Evolutionary conservation across 2,888 invertebrate genomes (phyloP), one percentile per base, ranked within the genome.

Genomic region (Cryptocephalus moraei): DNA sequence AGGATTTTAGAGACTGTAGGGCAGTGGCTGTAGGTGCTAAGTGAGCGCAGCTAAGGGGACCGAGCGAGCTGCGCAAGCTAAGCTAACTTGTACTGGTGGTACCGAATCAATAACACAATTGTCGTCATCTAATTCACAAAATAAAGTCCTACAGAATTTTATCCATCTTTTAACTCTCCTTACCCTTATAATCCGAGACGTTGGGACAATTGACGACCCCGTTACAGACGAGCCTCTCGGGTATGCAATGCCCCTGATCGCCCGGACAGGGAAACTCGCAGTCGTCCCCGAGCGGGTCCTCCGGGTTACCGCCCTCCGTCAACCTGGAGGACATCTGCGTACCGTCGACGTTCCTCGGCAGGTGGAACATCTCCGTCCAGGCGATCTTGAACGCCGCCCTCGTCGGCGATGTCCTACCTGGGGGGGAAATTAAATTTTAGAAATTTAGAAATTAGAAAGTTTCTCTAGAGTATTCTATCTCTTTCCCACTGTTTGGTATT

Each of bases 201-300:
- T 85, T 85, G 1, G 91, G 91, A 67, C 92, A 92, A 67, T 92
- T 92, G 11, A 87, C 78, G 2, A 91, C 80, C 4, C 91, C 91
- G 64, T 92, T 91, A 68, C 92, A 92, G 1, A 92, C 81, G 22
- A 91, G 73, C 60, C 86, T 78, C 13, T 82, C 81, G 6, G 91
- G 90, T 63, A 92, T 89, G 65, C 92, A 92, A 13, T 87, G 75
- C 8, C 85, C 84, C 49, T 84, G 80, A 56, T 87, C 84, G 2
- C 90, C 91, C 0, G 91, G 91, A 69, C 92, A 93, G 48, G 86
- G 80, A 62, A 92, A 93, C 58, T 86, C 91, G 66, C 92, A 92
- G 22, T 80, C 82, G 51, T 77, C 77, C 39, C 73, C 71, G 13
- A 65, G 62, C 36, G 47, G 48, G 42, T 67, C 68, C 44, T 65